Conservation (phyloP, 2,113 vertebrate species). For the Sander vitreus region DNA sequence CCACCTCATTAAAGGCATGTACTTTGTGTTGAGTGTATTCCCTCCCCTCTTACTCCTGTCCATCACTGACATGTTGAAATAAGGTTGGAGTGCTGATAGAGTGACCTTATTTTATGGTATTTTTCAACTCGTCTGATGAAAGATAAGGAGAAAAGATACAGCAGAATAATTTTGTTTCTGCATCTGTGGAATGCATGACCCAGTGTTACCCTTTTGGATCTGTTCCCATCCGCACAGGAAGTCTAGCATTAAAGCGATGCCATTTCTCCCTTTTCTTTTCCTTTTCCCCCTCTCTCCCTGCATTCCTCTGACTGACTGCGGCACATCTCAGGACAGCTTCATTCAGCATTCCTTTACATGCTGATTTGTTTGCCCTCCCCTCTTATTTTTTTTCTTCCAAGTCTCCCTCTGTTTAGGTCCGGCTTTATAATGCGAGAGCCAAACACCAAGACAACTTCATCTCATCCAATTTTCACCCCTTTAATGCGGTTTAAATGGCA, state of each 20-base stretch:
- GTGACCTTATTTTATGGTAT: constrained; percentile 43
- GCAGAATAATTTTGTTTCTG: constrained; percentile 28
- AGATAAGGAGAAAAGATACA: constrained; percentile 54
- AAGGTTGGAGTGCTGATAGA: constrained; percentile 44
- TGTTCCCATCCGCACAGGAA: constrained; percentile 78
- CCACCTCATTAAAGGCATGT: constrained; percentile 8
- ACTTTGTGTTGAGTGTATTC: neutral
- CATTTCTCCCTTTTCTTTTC: constrained; percentile 36
- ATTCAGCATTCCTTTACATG: constrained; percentile 77
- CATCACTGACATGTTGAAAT: constrained; percentile 44
- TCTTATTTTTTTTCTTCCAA: constrained; percentile 22
- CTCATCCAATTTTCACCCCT: constrained; percentile 80
- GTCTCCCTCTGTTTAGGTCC: constrained; percentile 64
- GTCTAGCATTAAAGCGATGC: constrained; percentile 70
- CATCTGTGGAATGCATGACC: constrained; percentile 74
- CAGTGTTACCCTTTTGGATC: constrained; percentile 67
- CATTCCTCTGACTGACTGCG: constrained; percentile 70
- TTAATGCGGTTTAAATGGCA: constrained; percentile 84
- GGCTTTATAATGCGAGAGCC: constrained; percentile 59
- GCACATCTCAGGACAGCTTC: constrained; percentile 72
- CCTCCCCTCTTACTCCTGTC: constrained; percentile 9
- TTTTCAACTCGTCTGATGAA: constrained; percentile 31
- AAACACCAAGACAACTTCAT: constrained; percentile 80
- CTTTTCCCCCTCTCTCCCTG: constrained; percentile 24
- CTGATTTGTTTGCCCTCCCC: constrained; percentile 49